Evolutionary conservation across 2,888 invertebrate genomes (phyloP), one percentile per base, ranked within the genome.

Genomic region (Tromatobia lineatoria): DNA sequence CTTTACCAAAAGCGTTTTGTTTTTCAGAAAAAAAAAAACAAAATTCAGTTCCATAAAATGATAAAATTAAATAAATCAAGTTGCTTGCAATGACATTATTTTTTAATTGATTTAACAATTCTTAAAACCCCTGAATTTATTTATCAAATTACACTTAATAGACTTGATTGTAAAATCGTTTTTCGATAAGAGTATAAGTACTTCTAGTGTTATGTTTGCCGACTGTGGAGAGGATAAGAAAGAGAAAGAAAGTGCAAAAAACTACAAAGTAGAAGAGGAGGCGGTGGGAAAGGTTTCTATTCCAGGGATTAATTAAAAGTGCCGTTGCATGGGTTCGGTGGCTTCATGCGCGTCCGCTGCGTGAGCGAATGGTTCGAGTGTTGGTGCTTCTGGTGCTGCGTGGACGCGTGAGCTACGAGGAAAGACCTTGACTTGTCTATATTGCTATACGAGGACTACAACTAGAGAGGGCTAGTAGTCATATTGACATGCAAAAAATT

Each of bases 281-380:
- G 64, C 79, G 80, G 76, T 80, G 83, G 74, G 85, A 85, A 85
- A 83, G 70, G 80, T 85, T 85, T 77, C 80, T 85, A 80, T 85
- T 83, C 85, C 85, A 77, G 50, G 83, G 83, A 85, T 85, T 83
- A 85, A 85, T 85, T 85, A 85, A 85, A 85, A 85, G 83, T 85
- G 83, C 85, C 85, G 83, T 82, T 85, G 85, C 47, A 77, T 78
- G 84, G 84, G 80, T 84, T 84, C 84, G 84, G 84, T 84, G 81
- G 84, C 77, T 81, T 75, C 74, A 61, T 69, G 76, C 80, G 80
- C 80, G 71, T 79, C 67, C 73, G 71, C 57, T 20, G 77, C 74
- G 69, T 80, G 76, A 76, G 76, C 77, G 83, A 80, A 69, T 77
- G 73, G 61, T 74, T 77, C 67, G 73, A 80, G 76, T 54, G 57